Conservation (phyloP, 2,888 invertebrate genomes). For the Rhagonycha lutea region DNA sequence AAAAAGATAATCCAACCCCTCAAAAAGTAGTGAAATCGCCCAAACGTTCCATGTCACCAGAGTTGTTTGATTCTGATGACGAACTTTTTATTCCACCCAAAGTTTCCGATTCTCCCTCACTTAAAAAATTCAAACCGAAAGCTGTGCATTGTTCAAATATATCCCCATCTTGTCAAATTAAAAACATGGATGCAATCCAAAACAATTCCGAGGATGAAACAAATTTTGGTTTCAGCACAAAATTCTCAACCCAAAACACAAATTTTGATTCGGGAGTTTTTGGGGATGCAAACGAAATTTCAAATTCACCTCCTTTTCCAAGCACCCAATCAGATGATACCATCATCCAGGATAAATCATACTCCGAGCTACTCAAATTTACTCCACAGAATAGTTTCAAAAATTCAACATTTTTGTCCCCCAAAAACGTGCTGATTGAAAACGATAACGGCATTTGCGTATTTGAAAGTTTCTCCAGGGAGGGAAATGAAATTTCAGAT, state of each 20-base stretch:
- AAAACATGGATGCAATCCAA: not conserved
- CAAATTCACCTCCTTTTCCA: not conserved
- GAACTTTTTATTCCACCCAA: constrained; percentile 29
- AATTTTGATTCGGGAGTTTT: not conserved
- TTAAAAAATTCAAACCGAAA: not conserved
- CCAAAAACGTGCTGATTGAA: constrained; percentile 2
- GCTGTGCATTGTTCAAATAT: not conserved
- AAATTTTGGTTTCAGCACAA: not conserved
- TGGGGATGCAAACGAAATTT: not conserved
- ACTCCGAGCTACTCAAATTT: not conserved
- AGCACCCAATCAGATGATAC: not conserved
- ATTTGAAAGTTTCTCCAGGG: constrained; percentile 41
- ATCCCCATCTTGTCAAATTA: not conserved
- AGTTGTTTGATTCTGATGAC: constrained; percentile 46
- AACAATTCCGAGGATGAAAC: not conserved
- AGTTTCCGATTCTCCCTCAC: not conserved
- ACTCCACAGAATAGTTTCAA: not conserved
- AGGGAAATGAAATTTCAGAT: constrained; percentile 6
- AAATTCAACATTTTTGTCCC: not conserved
- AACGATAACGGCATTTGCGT: constrained; percentile 39
- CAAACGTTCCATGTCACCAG: constrained; percentile 40
- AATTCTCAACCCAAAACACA: not conserved
- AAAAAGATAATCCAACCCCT: not conserved
- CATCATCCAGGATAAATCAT: not conserved
- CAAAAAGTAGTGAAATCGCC: not conserved